phyloP scores from a whole-genome alignment of 92 coral and sea anemone species.

The Heteractis magnifica region DNA sequence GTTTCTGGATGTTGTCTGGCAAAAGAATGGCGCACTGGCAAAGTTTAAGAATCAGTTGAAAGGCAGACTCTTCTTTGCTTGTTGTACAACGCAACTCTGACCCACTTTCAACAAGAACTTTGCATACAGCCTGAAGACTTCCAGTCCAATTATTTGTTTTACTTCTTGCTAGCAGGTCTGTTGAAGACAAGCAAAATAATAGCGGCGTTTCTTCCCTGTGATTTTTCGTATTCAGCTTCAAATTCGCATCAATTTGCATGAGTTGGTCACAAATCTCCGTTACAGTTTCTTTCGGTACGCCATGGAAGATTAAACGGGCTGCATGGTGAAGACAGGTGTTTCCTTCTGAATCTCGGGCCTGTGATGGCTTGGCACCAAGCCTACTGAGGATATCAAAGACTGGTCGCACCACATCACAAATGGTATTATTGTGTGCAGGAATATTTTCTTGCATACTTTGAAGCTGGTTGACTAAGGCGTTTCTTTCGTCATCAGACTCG shows the following conservation, averaged over 20 bases:
- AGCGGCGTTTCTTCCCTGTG: conserved; percentile 1
- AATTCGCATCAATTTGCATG: neutral
- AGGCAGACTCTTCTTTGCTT: neutral
- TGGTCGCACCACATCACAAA: neutral
- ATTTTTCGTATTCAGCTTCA: neutral
- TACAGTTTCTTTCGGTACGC: neutral
- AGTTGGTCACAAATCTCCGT: neutral
- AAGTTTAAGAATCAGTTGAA: neutral
- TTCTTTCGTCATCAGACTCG: neutral
- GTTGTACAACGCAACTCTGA: neutral
- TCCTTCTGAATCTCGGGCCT: conserved; percentile 22
- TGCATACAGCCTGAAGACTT: neutral
- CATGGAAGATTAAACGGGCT: neutral
- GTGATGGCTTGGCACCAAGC: conserved; percentile 11
- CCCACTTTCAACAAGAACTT: neutral
- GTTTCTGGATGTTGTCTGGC: no score
- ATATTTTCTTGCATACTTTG: neutral
- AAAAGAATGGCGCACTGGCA: neutral
- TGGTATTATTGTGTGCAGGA: neutral
- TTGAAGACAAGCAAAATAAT: neutral
- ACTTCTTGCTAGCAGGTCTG: neutral
- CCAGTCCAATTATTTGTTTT: neutral
- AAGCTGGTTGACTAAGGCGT: neutral
- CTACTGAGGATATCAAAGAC: neutral
- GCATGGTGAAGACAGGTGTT: conserved; percentile 13